Percentiles rank a stretch among this genome's conserved stretches.
phyloP scores from a whole-genome alignment of 2,888 invertebrate genomes.

The Chloromyia formosa region DNA sequence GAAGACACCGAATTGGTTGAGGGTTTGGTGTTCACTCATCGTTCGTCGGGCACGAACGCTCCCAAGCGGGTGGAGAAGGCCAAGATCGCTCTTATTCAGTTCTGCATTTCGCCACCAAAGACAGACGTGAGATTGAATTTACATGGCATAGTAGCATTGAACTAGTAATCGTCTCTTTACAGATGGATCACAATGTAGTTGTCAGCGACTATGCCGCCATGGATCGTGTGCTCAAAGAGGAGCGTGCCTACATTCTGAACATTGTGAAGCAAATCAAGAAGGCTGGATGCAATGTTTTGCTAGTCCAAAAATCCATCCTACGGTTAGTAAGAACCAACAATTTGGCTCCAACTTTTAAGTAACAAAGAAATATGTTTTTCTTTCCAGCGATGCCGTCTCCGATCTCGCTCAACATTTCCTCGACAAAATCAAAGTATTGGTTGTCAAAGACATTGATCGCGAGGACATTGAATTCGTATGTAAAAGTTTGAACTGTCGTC shows the following conservation, averaged over 20 bases:
- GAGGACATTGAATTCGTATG: slow-evolving; percentile 98
- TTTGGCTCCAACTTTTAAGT: not conserved
- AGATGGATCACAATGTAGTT: slow-evolving; percentile 95
- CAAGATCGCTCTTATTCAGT: slow-evolving; percentile 98
- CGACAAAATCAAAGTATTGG: slow-evolving; percentile 98
- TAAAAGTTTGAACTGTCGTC: slow-evolving; percentile 92
- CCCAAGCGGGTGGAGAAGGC: slow-evolving; percentile 96
- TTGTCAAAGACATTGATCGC: slow-evolving; percentile 96
- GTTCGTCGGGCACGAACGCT: slow-evolving; percentile 87
- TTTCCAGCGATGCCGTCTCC: slow-evolving; percentile 88
- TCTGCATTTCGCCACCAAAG: slow-evolving; percentile 99
- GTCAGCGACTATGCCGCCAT: slow-evolving; percentile 99
- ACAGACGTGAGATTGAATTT: slow-evolving; percentile 81
- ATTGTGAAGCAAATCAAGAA: slow-evolving; percentile 99
- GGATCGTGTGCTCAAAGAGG: slow-evolving; percentile 98
- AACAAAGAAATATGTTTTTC: not conserved
- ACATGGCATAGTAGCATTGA: not conserved
- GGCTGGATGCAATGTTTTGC: slow-evolving; percentile 95
- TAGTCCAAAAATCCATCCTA: slow-evolving; percentile 84
- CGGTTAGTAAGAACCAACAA: slow-evolving; percentile 66
- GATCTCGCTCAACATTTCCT: slow-evolving; percentile 97
- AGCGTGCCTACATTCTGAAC: slow-evolving; percentile 96
- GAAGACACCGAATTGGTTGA: slow-evolving; percentile 97
- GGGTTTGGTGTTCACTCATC: slow-evolving; percentile 94
- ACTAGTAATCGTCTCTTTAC: slow-evolving; percentile 22